Percentiles rank a stretch among this genome's conserved stretches.
These are phyloP conservation scores for Cyclargus thomasi DNA, from an alignment of 1,140 invertebrate species.

Conservation along the genomic window DNA sequence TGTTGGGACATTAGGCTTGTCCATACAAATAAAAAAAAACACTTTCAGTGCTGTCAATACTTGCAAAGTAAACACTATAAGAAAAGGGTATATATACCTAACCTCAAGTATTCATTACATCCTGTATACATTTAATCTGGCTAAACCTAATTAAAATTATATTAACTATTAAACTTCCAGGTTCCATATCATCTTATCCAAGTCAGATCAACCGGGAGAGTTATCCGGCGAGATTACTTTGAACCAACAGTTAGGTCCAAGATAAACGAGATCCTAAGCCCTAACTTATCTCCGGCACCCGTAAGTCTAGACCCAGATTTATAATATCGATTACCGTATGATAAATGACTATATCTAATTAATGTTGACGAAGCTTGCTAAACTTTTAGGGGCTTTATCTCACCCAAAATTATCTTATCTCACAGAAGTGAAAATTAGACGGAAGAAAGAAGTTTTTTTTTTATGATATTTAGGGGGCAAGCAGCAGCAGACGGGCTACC, in stretches of 20 bases:
- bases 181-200: neutral
- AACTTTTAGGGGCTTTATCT: neutral
- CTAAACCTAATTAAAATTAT: neutral
- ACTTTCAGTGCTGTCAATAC: too few species aligned
- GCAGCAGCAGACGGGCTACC: too few species aligned
- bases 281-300: slow-evolving; percentile 5
- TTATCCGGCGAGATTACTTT: neutral
- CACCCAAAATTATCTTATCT: neutral
- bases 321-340: slow-evolving; percentile 6
- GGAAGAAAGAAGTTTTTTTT: too few species aligned
- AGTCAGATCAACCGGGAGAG: neutral
- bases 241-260: slow-evolving; percentile 7
- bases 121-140: too few species aligned
- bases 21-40: too few species aligned
- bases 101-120: too few species aligned
- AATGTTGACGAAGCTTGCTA: neutral
- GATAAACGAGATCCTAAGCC: slow-evolving; percentile 9
- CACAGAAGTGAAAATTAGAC: too few species aligned
- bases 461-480: too few species aligned
- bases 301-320: slow-evolving; percentile 7
- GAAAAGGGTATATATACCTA: too few species aligned
- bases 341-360: slow-evolving; percentile 8
- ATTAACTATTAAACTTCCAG: neutral
- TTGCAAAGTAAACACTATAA: too few species aligned
- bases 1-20: too few species aligned